These are phyloP conservation scores for Scelioninae gen. 1 DNA, from an alignment of 2,888 invertebrate species.

Conservation along the genomic window DNA sequence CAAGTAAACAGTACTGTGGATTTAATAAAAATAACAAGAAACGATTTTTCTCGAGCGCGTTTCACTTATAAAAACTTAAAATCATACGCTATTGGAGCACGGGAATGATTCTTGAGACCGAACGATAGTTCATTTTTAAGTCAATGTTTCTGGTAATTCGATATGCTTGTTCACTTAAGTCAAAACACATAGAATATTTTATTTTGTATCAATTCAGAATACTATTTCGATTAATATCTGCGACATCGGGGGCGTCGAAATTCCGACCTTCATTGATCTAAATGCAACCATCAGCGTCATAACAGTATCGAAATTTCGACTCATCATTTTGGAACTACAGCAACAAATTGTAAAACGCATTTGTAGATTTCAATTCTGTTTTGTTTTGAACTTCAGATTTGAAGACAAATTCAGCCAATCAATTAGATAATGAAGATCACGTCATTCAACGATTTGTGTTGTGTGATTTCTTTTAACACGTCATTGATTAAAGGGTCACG, in stretches of 20 bases:
- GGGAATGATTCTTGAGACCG: conserved; percentile 60
- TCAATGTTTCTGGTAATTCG: conserved; percentile 23
- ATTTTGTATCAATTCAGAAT: conserved; percentile 31
- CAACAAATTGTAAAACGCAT: no score
- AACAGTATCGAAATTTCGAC: conserved; percentile 10
- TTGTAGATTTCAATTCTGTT: no score
- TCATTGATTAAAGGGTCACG: no score
- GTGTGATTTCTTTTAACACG: no score
- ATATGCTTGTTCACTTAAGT: conserved; percentile 50
- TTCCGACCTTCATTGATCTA: conserved; percentile 1
- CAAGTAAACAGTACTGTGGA: no score
- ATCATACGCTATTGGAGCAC: conserved; percentile 31
- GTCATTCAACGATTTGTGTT: no score
- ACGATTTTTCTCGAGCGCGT: conserved; percentile 9
- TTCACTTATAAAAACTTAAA: conserved; percentile 36
- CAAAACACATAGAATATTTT: conserved; percentile 33
- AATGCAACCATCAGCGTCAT: no score
- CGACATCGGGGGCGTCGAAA: conserved; percentile 1
- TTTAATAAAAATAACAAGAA: no score
- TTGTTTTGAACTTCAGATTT: no score
- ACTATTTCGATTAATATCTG: conserved; percentile 13
- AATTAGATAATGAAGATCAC: no score
- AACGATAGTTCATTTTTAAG: conserved; percentile 38
- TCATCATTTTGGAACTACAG: not conserved
- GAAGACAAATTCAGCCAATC: no score